These are phyloP conservation scores for Osmerus mordax DNA, from an alignment of 2,113 vertebrate genomes.

Conservation along the genomic window DNA sequence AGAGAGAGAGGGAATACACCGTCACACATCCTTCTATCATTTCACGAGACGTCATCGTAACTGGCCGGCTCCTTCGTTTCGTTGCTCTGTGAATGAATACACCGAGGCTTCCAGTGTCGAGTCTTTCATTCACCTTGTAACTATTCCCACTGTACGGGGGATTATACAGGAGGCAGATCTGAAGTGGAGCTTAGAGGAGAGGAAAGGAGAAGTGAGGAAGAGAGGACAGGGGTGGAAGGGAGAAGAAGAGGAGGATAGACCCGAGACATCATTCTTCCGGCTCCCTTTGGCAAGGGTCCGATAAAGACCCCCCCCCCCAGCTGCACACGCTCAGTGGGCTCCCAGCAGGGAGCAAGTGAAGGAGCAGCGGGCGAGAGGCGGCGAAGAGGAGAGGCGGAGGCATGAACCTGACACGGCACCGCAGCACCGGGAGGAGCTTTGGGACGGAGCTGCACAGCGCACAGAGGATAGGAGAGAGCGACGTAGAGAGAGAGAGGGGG, in stretches of 20 bases:
- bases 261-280: too few relatives aligned
- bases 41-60: background rate
- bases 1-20: background rate
- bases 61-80: background rate
- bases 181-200: constrained; percentile 9
- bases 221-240: background rate
- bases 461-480: background rate
- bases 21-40: constrained; percentile 3
- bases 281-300: too few relatives aligned
- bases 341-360: background rate
- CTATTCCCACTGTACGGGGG: constrained; percentile 13
- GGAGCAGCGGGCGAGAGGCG: background rate
- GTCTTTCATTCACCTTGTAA: constrained; percentile 7
- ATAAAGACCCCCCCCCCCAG: too few relatives aligned
- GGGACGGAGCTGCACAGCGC: background rate
- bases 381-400: background rate
- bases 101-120: background rate
- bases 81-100: constrained; percentile 11
- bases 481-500: background rate
- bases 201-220: background rate
- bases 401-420: too few relatives aligned
- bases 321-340: too few relatives aligned
- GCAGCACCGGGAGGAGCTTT: background rate
- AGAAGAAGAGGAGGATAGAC: too few relatives aligned
- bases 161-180: constrained; percentile 25